A percentile compares a stretch with the other conserved stretches of the same genome.
phyloP scores from a whole-genome alignment of 92 coral and sea anemone genomes.

The Porites lobata region DNA sequence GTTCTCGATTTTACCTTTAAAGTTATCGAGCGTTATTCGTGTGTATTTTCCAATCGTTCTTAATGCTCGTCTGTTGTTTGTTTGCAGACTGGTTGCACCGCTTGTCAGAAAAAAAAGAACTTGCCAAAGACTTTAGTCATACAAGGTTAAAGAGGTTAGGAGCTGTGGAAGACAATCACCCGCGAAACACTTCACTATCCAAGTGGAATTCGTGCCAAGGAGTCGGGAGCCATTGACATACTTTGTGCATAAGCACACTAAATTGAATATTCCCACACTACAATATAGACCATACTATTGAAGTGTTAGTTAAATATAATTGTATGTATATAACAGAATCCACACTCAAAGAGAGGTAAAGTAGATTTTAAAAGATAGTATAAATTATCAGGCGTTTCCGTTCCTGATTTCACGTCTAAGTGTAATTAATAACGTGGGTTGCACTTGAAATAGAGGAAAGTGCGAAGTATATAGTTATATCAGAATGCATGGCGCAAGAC shows the following conservation, averaged over 20 bases:
- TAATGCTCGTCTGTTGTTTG: constrained; percentile 36
- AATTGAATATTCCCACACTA: constrained; percentile 29
- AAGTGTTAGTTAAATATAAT: constrained; percentile 56
- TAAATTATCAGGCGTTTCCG: constrained; percentile 29
- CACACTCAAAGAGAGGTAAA: constrained; percentile 42
- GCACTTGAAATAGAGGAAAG: background rate
- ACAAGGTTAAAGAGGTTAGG: background rate
- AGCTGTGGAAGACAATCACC: background rate
- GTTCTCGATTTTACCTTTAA: constrained; percentile 8
- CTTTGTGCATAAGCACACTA: constrained; percentile 49
- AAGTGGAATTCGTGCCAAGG: constrained; percentile 15
- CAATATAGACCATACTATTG: constrained; percentile 43
- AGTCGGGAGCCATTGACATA: constrained; percentile 4
- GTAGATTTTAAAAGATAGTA: constrained; percentile 42
- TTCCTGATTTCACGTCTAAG: background rate
- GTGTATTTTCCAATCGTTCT: background rate
- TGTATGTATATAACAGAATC: constrained; percentile 52
- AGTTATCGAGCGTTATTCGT: background rate
- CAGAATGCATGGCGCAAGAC: background rate
- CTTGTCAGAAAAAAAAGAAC: constrained; percentile 38
- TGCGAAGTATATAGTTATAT: constrained; percentile 11
- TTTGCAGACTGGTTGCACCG: constrained; percentile 37
- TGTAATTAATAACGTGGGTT: background rate
- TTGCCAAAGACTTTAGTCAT: constrained; percentile 59
- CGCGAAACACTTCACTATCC: background rate